phyloP scores from a whole-genome alignment of 2,113 vertebrate species.

The Colinus virginianus region DNA sequence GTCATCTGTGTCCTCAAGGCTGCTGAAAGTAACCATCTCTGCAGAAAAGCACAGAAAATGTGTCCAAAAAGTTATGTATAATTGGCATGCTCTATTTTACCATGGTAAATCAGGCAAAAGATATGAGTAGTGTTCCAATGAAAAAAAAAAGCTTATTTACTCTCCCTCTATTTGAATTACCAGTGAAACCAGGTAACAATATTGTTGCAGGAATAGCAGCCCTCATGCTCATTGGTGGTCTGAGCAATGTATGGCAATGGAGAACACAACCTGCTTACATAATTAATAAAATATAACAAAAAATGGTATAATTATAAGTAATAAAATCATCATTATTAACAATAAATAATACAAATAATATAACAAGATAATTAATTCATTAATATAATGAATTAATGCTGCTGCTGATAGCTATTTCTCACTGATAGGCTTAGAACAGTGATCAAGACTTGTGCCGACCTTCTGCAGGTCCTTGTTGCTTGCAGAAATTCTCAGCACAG shows the following conservation, averaged over 20 bases:
- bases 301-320: too few species aligned
- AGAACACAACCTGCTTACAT: background rate
- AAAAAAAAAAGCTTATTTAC: background rate
- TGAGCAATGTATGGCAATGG: background rate
- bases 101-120: background rate
- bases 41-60: background rate
- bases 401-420: background rate
- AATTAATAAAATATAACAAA: background rate
- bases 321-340: too few species aligned
- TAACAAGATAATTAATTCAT: too few species aligned
- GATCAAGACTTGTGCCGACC: background rate
- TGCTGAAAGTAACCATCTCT: background rate
- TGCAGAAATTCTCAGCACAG: background rate
- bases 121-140: background rate
- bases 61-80: background rate
- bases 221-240: background rate
- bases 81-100: background rate
- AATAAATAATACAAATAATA: too few species aligned
- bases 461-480: background rate
- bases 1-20: background rate
- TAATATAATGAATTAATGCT: background rate
- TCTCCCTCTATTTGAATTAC: rapidly evolving
- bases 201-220: background rate
- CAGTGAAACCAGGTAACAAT: background rate
- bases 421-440: background rate